phyloP scores from a whole-genome alignment of 2,113 vertebrate genomes.

The Phodopus roborovskii region DNA sequence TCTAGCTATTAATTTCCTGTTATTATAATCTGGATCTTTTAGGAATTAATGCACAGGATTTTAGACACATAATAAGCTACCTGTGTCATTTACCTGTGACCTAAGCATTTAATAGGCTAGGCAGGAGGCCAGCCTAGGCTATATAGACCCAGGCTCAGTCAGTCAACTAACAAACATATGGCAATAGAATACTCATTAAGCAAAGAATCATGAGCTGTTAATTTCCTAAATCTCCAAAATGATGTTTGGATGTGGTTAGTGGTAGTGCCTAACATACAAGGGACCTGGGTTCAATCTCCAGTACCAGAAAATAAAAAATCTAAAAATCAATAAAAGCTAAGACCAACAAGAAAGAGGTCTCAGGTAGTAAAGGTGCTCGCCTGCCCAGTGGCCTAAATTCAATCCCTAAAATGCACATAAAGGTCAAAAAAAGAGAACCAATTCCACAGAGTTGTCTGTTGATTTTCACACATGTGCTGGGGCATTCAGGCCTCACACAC shows the following conservation, averaged over 20 bases:
- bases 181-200: neutral
- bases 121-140: neutral
- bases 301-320: neutral
- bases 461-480: neutral
- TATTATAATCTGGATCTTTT: conserved; percentile 2
- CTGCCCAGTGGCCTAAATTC: no score
- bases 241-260: neutral
- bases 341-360: neutral
- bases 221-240: neutral
- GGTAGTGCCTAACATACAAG: neutral
- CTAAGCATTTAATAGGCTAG: neutral
- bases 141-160: neutral
- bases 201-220: neutral
- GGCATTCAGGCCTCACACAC: no score
- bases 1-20: neutral
- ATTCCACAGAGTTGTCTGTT: neutral
- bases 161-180: neutral
- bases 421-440: neutral
- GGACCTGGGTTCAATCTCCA: neutral
- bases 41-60: neutral
- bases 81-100: neutral
- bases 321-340: neutral
- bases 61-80: neutral
- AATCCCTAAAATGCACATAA: neutral
- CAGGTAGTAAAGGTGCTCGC: neutral